These are phyloP conservation scores for Lasioglossum oenotherae DNA, from an alignment of 2,888 invertebrate genomes.

Conservation along the genomic window DNA sequence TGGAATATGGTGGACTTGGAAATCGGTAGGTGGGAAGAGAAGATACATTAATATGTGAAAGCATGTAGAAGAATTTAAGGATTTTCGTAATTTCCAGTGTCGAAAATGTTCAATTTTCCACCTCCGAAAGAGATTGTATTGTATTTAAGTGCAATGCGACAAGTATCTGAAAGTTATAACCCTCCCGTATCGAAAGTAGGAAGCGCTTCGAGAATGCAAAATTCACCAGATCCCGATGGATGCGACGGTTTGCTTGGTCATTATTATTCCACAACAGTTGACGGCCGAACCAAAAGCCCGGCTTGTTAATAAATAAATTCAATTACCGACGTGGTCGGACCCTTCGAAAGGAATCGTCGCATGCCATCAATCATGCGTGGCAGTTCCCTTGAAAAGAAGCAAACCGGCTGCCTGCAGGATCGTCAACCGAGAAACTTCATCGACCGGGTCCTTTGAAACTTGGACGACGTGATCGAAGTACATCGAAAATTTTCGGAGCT, in stretches of 20 bases:
- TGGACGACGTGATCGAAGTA: background rate
- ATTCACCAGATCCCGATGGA: background rate
- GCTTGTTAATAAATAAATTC: slow-evolving; percentile 37
- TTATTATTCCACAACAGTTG: background rate
- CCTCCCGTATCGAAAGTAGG: background rate
- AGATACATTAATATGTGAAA: too few relatives aligned
- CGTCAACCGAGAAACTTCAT: background rate
- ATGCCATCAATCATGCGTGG: background rate
- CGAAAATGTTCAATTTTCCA: too few relatives aligned
- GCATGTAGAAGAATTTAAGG: too few relatives aligned
- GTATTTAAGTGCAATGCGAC: background rate
- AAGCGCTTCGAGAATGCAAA: background rate
- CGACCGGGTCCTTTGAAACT: background rate
- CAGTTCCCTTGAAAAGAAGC: background rate
- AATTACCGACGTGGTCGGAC: background rate
- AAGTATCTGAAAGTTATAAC: background rate
- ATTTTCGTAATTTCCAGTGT: too few relatives aligned
- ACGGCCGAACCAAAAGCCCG: background rate
- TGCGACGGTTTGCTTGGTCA: background rate
- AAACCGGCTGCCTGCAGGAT: background rate
- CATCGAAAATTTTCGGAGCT: background rate
- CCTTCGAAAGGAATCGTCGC: background rate
- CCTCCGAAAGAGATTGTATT: too few relatives aligned
- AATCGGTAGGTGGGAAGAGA: too few relatives aligned
- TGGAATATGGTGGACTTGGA: too few relatives aligned